Conservation (phyloP, 1,140 invertebrate genomes). For the Pseudomyrmex concolor region DNA sequence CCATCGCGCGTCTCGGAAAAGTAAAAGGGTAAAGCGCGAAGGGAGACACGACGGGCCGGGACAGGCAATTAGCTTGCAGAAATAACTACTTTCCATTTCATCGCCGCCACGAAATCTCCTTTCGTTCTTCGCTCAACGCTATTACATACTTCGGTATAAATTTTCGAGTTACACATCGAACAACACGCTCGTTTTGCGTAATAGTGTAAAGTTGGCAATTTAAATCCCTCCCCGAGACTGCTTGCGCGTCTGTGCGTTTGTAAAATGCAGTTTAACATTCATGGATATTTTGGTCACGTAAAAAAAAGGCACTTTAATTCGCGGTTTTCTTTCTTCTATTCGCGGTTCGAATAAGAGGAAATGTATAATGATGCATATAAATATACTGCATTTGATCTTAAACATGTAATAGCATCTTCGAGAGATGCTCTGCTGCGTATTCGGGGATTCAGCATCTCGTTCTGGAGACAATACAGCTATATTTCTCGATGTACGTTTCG, state of each 20-base stretch:
- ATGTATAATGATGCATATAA: not conserved
- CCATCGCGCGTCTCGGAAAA: conserved; percentile 48
- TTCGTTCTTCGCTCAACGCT: not conserved
- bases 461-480: not conserved
- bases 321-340: too few species aligned
- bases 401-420: not conserved
- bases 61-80: conserved; percentile 64
- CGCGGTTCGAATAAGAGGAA: not conserved
- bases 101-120: conserved; percentile 39
- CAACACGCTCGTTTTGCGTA: too few species aligned
- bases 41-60: conserved; percentile 34
- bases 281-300: not conserved
- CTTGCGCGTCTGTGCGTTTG: too few species aligned
- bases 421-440: not conserved
- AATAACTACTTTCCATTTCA: conserved; percentile 68
- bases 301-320: conserved; percentile 1
- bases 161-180: conserved; percentile 34
- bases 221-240: too few species aligned
- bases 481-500: not conserved
- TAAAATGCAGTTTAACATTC: too few species aligned
- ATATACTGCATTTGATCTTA: too few species aligned
- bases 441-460: not conserved
- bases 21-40: conserved; percentile 57
- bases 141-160: conserved; percentile 16
- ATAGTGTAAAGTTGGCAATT: too few species aligned